Evolutionary conservation across 2,888 invertebrate genomes (phyloP).

Genomic region (Hypena proboscidalis): DNA sequence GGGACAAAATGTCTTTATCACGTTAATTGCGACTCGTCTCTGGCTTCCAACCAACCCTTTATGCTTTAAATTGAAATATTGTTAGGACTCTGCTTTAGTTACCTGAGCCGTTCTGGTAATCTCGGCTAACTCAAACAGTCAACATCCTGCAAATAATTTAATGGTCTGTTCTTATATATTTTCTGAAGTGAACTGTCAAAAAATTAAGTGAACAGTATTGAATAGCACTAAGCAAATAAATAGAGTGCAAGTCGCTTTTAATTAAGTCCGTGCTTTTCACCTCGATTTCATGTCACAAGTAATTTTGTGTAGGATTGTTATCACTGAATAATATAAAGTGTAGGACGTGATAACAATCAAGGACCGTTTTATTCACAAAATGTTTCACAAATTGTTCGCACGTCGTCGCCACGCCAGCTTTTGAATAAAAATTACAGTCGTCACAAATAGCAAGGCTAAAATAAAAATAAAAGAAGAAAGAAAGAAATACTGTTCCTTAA

Average conservation of each 20-base stretch:
- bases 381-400: constrained; percentile 9
- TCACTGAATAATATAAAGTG: constrained; percentile 23
- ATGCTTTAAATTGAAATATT: constrained; percentile 58
- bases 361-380: constrained; percentile 15
- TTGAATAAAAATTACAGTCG: constrained; percentile 9
- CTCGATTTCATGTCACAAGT: constrained; percentile 25
- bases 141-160: constrained; percentile 22
- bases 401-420: constrained; percentile 3
- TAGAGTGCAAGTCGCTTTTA: constrained; percentile 18
- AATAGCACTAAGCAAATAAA: constrained; percentile 10
- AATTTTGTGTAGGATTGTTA: constrained; percentile 31
- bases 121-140: constrained; percentile 13
- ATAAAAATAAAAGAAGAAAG: constrained; percentile 7
- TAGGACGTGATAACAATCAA: constrained; percentile 29
- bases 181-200: constrained; percentile 8
- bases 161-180: constrained; percentile 11
- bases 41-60: constrained; percentile 48
- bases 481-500: constrained; percentile 7
- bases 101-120: constrained; percentile 21
- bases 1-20: constrained; percentile 66
- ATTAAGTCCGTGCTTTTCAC: constrained; percentile 10
- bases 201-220: constrained; percentile 19
- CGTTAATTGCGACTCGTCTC: constrained; percentile 60
- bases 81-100: constrained; percentile 41
- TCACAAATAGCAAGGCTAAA: background rate